These are phyloP conservation scores for Synanthedon myopaeformis DNA, from an alignment of 2,888 invertebrate genomes.

Conservation along the genomic window DNA sequence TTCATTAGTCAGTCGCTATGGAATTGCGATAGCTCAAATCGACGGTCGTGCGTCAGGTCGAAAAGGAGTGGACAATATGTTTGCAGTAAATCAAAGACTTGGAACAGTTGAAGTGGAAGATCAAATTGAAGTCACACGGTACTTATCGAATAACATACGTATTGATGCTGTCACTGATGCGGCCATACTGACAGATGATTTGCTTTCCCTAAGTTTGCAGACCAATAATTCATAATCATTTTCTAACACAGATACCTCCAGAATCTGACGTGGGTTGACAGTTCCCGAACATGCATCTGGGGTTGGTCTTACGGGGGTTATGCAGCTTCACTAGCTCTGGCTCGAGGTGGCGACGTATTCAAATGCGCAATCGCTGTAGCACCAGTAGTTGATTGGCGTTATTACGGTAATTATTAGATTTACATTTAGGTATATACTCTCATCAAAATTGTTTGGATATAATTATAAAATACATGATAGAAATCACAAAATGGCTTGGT, in stretches of 20 bases:
- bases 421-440: too few relatives aligned
- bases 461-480: too few relatives aligned
- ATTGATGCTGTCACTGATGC: background rate
- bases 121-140: conserved; percentile 88
- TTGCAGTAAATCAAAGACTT: conserved; percentile 83
- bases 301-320: conserved; percentile 99
- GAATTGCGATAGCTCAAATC: conserved; percentile 88
- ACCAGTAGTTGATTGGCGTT: conserved; percentile 96
- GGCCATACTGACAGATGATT: too few relatives aligned
- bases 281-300: conserved; percentile 90
- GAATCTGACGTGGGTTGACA: conserved; percentile 79
- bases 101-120: conserved; percentile 93
- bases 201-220: too few relatives aligned
- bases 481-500: too few relatives aligned
- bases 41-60: conserved; percentile 92
- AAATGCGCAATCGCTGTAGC: conserved; percentile 95
- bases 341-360: conserved; percentile 83
- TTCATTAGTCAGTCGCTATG: conserved; percentile 85
- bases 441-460: too few relatives aligned
- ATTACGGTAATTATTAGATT: conserved; percentile 79
- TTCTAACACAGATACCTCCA: conserved; percentile 71
- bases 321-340: conserved; percentile 88
- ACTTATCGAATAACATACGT: conserved; percentile 11
- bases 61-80: conserved; percentile 85
- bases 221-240: background rate